Base-by-base conservation (phyloP, 2,888 invertebrate genomes). In the Bhutanitis thaidina region DNA sequence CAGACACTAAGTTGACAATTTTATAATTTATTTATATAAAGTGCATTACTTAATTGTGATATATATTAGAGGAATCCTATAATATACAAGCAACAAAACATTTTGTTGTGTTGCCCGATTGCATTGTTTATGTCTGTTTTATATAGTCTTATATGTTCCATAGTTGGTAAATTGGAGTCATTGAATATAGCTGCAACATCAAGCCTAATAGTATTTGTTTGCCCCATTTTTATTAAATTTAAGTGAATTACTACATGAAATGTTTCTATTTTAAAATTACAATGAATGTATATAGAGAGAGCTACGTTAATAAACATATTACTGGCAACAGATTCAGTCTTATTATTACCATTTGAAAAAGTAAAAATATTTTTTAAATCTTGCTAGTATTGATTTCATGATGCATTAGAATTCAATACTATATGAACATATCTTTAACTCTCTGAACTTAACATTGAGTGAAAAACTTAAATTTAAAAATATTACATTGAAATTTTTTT, bases 301-400 rank as follows among this genome's bases (percentile, higher is more conserved):
- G 77, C 71, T 82, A 82, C 88, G 87, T 87, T 87, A 89, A 86
- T 88, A 89, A 89, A 89, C 81, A 78, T 80, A 86, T 83, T 81
- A 82, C 79, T 71, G 75, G 77, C 83, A 83, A 74, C 71, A 68
- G 55, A 58, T 57, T 51, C 38, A 35, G 57, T 65, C 57, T n/a
- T 70, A 66, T 74, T 61, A 71, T 74, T 75, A 67, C 3, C 14
- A 46, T 47, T n/a, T 1, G n/a, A 32, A 20, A 4, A 5, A 32
- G 12, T 13, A 10, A 14, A 16, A n/a, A 8, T n/a, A 16, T 20
- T 20, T 20, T 15, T 16, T 20, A 20, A 20, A 20, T 20, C 20
- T 20, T 20, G 20, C 20, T 20, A 20, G 2, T 3, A 20, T 20
- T 20, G 2, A 20, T 20, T n/a, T n/a, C n/a, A n/a, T n/a, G n/a